Evolutionary conservation across 2,797 vertebrate species (phyloP).

Genomic region (Champsocephalus esox): DNA sequence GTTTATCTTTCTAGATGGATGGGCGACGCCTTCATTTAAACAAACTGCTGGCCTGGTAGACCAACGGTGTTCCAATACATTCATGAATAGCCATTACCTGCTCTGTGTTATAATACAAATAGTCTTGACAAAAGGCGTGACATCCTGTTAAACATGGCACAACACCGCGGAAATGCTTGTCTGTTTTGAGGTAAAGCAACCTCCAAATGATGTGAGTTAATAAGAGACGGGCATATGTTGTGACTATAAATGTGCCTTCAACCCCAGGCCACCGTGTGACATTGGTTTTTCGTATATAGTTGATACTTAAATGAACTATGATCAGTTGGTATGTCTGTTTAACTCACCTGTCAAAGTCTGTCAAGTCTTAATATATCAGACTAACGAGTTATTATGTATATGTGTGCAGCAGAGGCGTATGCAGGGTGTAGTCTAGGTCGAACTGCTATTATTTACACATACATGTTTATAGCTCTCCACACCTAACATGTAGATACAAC

Average conservation of each 20-base stretch:
- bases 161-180: background rate
- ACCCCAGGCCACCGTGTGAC: background rate
- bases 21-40: conserved; percentile 80
- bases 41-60: conserved; percentile 47
- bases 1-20: conserved; percentile 47
- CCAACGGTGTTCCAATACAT: conserved; percentile 12
- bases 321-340: background rate
- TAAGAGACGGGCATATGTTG: background rate
- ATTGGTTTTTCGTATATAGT: background rate
- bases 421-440: background rate
- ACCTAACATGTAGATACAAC: background rate
- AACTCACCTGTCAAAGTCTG: background rate
- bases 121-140: conserved; percentile 1
- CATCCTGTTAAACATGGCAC: background rate
- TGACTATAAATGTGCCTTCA: background rate
- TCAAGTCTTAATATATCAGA: too few relatives aligned
- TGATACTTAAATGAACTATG: background rate
- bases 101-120: conserved; percentile 2
- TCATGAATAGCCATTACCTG: conserved; percentile 2
- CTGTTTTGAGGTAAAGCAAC: background rate
- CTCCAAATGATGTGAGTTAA: conserved; percentile 5
- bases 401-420: too few relatives aligned
- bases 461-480: background rate
- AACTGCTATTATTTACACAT: background rate
- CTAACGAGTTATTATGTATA: too few relatives aligned